Evolutionary conservation across 2,888 invertebrate species (phyloP), one percentile per base, ranked within the genome.

Genomic region (Acronicta leporina): DNA sequence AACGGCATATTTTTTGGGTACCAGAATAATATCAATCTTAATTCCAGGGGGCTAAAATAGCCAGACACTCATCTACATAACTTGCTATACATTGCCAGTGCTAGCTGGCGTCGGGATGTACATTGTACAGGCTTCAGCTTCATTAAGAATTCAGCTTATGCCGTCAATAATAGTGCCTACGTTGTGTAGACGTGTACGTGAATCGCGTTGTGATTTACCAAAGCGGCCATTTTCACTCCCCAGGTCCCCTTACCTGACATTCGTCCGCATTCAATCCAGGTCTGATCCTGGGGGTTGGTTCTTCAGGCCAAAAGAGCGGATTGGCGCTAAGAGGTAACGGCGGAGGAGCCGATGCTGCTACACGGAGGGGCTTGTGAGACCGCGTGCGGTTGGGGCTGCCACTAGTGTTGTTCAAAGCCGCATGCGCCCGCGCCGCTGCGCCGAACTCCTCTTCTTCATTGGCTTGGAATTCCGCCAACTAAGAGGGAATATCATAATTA

Each of bases 401-500:
- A n/a, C 13, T 55, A 9, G 7, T 45, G 9, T 51, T 78, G 51
- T 66, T 76, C 13, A 59, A 14, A 0, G 61, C 71, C 10, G 67
- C 64, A n/a, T 79, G 71, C 8, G 77, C 77, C n/a, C 77, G 64
- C 0, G 77, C 77, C 3, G 81, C 85, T 2, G 82, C 79, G 0
- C 88, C 91, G 14, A 92, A 92, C 49, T 87, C 88, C 43, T 86
- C 84, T 64, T 92, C 92, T 68, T 93, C 93, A n/a, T 92, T 84
- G 0, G 90, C 92, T 90, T 93, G 93, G 56, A 92, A 93, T 69
- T 92, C 92, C 13, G 92, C 92, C n/a, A 92, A 68, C 92, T 93
- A 68, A 2, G 13, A n/a, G 30, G 43, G 38, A 68, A 57, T 44
- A 38, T 11, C 30, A 0, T 25, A 4, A 38, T n/a, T n/a, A 38